Base-by-base conservation (phyloP, 1,140 invertebrate species). In the Neodiprion pinetum region DNA sequence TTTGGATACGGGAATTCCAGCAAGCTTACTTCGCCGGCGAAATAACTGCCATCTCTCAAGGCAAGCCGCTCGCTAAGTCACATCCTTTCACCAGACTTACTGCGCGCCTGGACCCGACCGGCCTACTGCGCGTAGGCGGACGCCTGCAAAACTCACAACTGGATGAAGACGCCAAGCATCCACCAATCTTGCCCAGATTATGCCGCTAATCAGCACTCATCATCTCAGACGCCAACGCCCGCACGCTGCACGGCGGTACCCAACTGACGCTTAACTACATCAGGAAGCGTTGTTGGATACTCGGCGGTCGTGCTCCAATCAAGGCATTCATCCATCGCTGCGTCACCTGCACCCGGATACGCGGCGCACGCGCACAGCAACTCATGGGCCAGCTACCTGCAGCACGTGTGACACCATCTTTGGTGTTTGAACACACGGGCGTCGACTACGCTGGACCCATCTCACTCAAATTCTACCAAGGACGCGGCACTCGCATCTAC, bases 371-470 rank as follows among this genome's bases (percentile, higher is more conserved):
- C 1, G 9, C 9, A 9, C 50, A 53, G 50, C 50, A 1, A 53
- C 50, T 11, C 1, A 53, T 53, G 50, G 50, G 50, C 9, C 9
- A 73, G 5, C 70, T 80, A 8, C 79, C 78, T 10, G 40, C 74
- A 40, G 7, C 73, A 21, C 21, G 79, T 23, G 71, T 79, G 2
- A 76, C 9, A 68, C 70, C 67, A 21, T 23, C 73, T 28, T 23
- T 72, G 40, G 73, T 75, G 1, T 80, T 80, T 72, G 8, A 12
- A 0, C 53, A 74, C 11, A 49, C 49, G 21, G 74, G 78, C 0
- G 71, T 79, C 9, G 78, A 79, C 48, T 77, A 79, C 49, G 76
- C 75, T n/a, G 77, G 78, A 17, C 78, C 78, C 1, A 14, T 79
- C 49, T 14, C 17, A 47, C 12, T 73, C 5, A 53, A 71, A 1